A percentile compares a stretch with the other conserved stretches of the same genome.
Conservation (phyloP, 2,888 invertebrate species). For the Leptinotarsa peninsularis region DNA sequence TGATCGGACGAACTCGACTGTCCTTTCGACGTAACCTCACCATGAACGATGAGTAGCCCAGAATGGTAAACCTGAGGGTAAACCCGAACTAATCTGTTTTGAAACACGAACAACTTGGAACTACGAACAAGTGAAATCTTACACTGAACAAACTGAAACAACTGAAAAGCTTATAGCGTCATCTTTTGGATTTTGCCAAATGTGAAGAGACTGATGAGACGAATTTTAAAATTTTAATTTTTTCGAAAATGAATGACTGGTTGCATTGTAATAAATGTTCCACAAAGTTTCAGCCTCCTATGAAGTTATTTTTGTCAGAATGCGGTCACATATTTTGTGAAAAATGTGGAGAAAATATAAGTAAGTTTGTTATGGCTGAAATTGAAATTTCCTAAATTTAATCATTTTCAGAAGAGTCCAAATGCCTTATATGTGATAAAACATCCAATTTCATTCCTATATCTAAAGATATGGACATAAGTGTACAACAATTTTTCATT, state of each 20-base stretch:
- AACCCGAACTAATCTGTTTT: too few relatives aligned
- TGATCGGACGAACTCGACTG: too few relatives aligned
- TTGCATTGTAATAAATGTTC: slow-evolving; percentile 63
- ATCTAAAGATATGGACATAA: slow-evolving; percentile 55
- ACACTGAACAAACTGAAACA: too few relatives aligned
- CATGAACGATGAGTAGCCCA: too few relatives aligned
- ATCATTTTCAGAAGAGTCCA: slow-evolving; percentile 43
- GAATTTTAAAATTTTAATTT: slow-evolving; percentile 1
- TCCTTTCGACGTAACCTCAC: too few relatives aligned
- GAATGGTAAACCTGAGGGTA: too few relatives aligned
- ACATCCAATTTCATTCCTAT: slow-evolving; percentile 49
- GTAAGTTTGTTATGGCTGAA: slow-evolving; percentile 47
- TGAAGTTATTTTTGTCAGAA: slow-evolving; percentile 58
- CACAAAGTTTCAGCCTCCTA: slow-evolving; percentile 44
- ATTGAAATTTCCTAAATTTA: slow-evolving; percentile 20
- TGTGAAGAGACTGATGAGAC: background rate
- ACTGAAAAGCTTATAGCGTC: background rate
- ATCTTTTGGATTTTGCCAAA: background rate
- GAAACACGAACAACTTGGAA: too few relatives aligned
- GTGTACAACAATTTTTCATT: slow-evolving; percentile 57
- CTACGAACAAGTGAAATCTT: background rate
- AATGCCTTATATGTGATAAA: slow-evolving; percentile 58
- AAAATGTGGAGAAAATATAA: slow-evolving; percentile 53
- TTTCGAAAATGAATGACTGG: slow-evolving; percentile 54
- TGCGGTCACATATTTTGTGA: slow-evolving; percentile 62